Evolutionary conservation across 2,797 vertebrate species (phyloP).

Genomic region (Xenopus petersii): DNA sequence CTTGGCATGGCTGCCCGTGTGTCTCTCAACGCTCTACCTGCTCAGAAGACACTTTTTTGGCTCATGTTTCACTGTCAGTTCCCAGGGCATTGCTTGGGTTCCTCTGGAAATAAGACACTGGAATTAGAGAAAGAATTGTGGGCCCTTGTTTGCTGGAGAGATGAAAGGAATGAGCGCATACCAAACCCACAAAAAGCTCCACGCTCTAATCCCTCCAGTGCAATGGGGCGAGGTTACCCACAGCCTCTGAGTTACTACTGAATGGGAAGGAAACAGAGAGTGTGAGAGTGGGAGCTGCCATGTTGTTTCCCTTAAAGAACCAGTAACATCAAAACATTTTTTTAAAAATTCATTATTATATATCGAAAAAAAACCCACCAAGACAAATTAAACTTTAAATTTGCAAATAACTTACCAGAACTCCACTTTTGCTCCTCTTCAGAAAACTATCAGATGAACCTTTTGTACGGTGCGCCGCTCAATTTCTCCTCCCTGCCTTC

Average conservation of each 20-base stretch:
- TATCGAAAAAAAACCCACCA: no score
- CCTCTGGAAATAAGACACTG: conserved; percentile 40
- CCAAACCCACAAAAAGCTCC: conserved; percentile 14
- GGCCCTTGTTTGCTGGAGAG: conserved; percentile 21
- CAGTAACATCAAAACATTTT: no score
- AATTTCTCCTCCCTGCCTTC: no score
- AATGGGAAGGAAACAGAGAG: no score
- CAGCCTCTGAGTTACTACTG: background rate
- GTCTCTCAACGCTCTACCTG: conserved; percentile 9
- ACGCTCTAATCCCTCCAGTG: conserved; percentile 14
- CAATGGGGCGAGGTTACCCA: background rate
- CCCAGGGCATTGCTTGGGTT: conserved; percentile 23
- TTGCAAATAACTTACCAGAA: no score
- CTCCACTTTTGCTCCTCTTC: no score
- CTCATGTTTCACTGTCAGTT: conserved; percentile 35
- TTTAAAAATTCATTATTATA: no score
- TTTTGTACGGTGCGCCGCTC: no score
- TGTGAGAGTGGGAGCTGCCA: no score
- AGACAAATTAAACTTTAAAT: no score
- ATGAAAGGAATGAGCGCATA: conserved; percentile 37
- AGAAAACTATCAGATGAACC: no score
- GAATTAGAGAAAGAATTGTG: conserved; percentile 40
- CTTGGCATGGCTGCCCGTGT: background rate
- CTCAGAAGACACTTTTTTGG: conserved; percentile 10
- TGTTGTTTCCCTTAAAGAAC: no score